These are phyloP conservation scores for Flabesymbios commensalis DNA, from an alignment of 2,888 invertebrate species.

Conservation along the genomic window DNA sequence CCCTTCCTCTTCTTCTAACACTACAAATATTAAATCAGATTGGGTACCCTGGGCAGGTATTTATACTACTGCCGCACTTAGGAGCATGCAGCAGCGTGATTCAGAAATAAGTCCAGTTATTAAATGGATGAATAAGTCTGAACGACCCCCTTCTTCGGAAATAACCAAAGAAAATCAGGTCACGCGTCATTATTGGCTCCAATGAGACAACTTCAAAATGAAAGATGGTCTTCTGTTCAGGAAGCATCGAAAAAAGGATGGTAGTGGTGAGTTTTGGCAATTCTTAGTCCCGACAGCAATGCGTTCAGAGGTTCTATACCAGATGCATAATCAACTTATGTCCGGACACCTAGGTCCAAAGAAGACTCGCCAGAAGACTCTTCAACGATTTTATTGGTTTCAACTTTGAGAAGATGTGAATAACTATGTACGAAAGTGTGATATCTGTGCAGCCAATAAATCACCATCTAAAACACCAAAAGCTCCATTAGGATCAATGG, in stretches of 20 bases:
- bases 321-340: constrained; percentile 16
- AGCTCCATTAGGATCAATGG: constrained; percentile 22
- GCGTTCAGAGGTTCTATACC: constrained; percentile 9
- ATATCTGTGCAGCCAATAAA: constrained; percentile 24
- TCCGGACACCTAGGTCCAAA: constrained; percentile 26
- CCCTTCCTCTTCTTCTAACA: too few species aligned
- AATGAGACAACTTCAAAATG: not conserved
- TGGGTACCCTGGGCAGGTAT: not conserved
- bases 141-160: constrained; percentile 4
- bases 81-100: not conserved
- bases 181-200: constrained; percentile 14
- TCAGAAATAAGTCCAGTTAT: constrained; percentile 3
- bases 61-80: not conserved
- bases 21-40: too few species aligned
- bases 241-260: constrained; percentile 8
- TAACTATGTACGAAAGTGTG: constrained; percentile 20
- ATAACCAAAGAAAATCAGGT: not conserved
- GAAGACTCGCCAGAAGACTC: constrained; percentile 17
- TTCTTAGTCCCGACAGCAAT: constrained; percentile 19
- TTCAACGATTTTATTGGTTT: constrained; percentile 22
- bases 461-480: constrained; percentile 5
- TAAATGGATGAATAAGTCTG: not conserved
- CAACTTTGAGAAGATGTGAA: constrained; percentile 18
- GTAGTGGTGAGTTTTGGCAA: not conserved
- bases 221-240: constrained; percentile 20